Evolutionary conservation across 2,113 vertebrate genomes (phyloP).

Genomic region (Phycodurus eques): DNA sequence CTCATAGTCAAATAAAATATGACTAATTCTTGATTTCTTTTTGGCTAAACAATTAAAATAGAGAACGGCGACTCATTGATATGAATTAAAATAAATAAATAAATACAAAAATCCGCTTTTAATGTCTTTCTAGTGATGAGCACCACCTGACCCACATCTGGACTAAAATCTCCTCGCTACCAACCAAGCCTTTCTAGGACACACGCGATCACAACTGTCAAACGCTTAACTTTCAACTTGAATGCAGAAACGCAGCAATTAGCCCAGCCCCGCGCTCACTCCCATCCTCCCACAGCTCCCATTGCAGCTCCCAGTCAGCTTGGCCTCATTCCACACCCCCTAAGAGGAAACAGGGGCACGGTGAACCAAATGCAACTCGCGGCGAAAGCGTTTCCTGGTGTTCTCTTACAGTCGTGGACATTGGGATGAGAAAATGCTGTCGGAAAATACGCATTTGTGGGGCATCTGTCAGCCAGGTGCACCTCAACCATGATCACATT

Average conservation of each 20-base stretch:
- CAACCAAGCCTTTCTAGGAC: constrained; percentile 6
- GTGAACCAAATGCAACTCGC: neutral
- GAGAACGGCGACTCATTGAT: neutral
- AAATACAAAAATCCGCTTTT: neutral
- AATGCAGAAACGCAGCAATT: constrained; percentile 3
- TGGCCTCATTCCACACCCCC: constrained; percentile 3
- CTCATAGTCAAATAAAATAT: neutral
- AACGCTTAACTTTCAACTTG: constrained; percentile 4
- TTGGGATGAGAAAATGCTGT: neutral
- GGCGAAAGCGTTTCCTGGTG: neutral
- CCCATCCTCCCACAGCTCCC: neutral
- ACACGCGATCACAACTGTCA: constrained; percentile 8
- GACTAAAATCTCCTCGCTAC: neutral
- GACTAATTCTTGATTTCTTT: neutral
- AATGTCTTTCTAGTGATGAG: neutral
- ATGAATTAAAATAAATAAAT: neutral
- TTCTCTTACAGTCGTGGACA: neutral
- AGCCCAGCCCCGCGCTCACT: neutral
- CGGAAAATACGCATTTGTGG: neutral
- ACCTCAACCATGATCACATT: constrained; percentile 13
- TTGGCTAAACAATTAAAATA: neutral
- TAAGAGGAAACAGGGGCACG: neutral
- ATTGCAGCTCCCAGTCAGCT: neutral
- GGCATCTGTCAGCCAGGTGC: constrained; percentile 41
- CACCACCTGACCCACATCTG: neutral